A percentile compares a stretch with the other conserved stretches of the same genome.
Evolutionary conservation across 2,888 invertebrate species (phyloP).

Genomic region (Eumerus sabulonum): DNA sequence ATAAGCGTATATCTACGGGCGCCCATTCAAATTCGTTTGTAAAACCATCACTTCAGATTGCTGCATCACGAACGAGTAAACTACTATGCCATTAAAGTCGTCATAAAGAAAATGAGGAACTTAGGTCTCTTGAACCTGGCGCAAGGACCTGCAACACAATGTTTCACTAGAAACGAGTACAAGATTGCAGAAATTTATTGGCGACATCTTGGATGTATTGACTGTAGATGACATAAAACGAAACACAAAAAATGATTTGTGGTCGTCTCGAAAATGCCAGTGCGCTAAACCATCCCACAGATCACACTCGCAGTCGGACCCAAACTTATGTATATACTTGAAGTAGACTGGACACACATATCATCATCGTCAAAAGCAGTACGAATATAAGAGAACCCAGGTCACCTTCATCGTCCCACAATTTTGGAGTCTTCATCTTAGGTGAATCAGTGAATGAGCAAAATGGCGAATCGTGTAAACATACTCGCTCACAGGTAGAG

Average conservation of each 20-base stretch:
- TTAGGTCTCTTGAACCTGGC: constrained; percentile 37
- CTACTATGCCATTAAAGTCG: constrained; percentile 19
- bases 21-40: no score
- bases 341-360: neutral
- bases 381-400: constrained; percentile 59
- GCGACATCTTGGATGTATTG: constrained; percentile 57
- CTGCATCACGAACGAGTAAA: constrained; percentile 8
- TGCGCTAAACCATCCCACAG: constrained; percentile 38
- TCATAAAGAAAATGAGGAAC: constrained; percentile 11
- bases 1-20: no score
- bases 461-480: constrained; percentile 64
- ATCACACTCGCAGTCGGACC: no score
- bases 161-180: constrained; percentile 60
- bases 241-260: constrained; percentile 62
- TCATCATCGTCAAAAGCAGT: constrained; percentile 52
- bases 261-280: constrained; percentile 29
- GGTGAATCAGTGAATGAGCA: constrained; percentile 63
- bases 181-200: constrained; percentile 65
- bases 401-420: constrained; percentile 41
- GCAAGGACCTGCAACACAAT: constrained; percentile 22
- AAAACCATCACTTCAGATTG: no score
- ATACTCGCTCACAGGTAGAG: constrained; percentile 25
- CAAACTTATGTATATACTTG: constrained; percentile 11
- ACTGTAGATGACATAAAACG: constrained; percentile 54
- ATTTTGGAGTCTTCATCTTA: no score